Conservation (phyloP, 2,113 vertebrate genomes). For the Proterorhinus semilunaris region DNA sequence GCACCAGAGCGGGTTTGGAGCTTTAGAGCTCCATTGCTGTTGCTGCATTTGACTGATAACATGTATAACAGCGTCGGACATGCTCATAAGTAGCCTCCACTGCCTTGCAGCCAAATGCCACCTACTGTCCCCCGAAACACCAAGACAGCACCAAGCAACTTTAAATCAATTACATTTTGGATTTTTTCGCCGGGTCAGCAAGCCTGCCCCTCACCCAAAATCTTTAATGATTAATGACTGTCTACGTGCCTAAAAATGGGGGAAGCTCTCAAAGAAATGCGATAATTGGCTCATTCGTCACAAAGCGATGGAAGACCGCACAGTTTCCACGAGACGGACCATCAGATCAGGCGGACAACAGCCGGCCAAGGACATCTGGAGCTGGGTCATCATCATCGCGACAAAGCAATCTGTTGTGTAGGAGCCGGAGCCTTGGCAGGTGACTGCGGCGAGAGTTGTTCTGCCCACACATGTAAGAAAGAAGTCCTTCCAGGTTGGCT, state of each 20-base stretch:
- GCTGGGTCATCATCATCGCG: slow-evolving; percentile 21
- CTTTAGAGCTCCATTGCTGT: no score
- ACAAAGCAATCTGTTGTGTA: slow-evolving; percentile 42
- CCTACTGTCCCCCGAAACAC: slow-evolving; percentile 2
- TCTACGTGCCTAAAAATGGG: slow-evolving; percentile 52
- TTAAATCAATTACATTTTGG: slow-evolving; percentile 56
- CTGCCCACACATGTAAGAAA: neutral
- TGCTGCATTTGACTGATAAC: no score
- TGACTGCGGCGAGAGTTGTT: neutral
- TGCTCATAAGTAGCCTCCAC: neutral
- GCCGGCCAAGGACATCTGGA: slow-evolving; percentile 43
- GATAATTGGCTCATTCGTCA: slow-evolving; percentile 71
- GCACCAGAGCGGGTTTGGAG: no score
- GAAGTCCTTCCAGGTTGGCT: neutral
- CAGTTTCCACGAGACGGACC: slow-evolving; percentile 38
- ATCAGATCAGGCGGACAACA: slow-evolving; percentile 32
- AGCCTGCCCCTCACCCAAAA: slow-evolving; percentile 38
- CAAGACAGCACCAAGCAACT: slow-evolving; percentile 19
- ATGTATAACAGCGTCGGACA: neutral
- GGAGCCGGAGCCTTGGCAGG: slow-evolving; percentile 6
- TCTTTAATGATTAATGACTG: slow-evolving; percentile 67
- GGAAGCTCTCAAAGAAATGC: slow-evolving; percentile 57
- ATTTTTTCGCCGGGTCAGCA: slow-evolving; percentile 72
- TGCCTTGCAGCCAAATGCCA: neutral
- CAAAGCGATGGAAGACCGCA: slow-evolving; percentile 37